A percentile compares a stretch with the other conserved stretches of the same genome.
Conservation (phyloP, 2,888 invertebrate genomes). For the Sinodicranocentrus sp. region DNA sequence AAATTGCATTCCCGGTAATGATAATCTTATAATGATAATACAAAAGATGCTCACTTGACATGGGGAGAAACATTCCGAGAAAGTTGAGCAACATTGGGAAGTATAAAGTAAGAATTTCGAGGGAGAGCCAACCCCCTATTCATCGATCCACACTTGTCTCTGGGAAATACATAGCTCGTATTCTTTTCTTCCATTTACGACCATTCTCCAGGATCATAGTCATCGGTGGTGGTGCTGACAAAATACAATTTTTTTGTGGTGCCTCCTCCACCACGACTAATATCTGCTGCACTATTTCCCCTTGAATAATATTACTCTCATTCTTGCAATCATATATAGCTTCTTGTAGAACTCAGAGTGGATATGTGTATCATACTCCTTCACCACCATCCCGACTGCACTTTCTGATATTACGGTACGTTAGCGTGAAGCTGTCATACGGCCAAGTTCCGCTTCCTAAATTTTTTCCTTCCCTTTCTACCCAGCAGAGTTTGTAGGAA, state of each 20-base stretch:
- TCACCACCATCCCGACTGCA: neutral
- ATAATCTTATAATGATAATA: constrained; percentile 9
- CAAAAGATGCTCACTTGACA: neutral
- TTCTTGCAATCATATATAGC: no score
- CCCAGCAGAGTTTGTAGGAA: neutral
- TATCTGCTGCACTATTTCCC: neutral
- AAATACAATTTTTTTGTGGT: neutral
- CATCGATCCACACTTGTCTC: constrained; percentile 14
- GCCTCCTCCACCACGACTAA: neutral
- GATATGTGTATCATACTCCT: neutral
- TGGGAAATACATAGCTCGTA: neutral
- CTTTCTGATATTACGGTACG: neutral
- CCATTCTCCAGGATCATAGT: constrained; percentile 1
- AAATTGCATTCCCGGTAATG: neutral
- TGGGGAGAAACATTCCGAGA: neutral
- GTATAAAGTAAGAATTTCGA: constrained; percentile 9
- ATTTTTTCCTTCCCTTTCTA: neutral
- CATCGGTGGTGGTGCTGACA: neutral
- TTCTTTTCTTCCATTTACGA: constrained; percentile 3
- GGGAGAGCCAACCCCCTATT: constrained; percentile 18
- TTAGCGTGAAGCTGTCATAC: neutral
- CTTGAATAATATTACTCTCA: no score
- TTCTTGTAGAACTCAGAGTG: no score
- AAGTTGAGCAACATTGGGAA: neutral
- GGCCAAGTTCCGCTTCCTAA: constrained; percentile 1